A percentile compares a stretch with the other conserved stretches of the same genome.
These are phyloP conservation scores for Acholoe squamosa DNA, from an alignment of 2,888 invertebrate genomes.

Conservation along the genomic window DNA sequence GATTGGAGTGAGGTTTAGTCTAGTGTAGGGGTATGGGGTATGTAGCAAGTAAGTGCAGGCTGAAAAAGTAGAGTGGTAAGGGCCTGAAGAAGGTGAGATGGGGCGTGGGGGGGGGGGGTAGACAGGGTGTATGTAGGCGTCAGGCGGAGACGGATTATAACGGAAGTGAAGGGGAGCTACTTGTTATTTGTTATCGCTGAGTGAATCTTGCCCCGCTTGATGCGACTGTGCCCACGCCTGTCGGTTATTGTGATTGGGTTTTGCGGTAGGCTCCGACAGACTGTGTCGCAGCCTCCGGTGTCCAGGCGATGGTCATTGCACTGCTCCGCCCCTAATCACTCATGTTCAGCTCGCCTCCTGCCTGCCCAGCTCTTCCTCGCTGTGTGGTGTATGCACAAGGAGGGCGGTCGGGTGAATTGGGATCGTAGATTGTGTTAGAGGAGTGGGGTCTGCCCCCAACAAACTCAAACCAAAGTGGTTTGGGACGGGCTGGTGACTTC, in stretches of 20 bases:
- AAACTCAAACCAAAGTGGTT: background rate
- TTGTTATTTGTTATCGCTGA: constrained; percentile 27
- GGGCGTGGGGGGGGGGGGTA: background rate
- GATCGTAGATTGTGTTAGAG: background rate
- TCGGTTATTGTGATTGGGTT: constrained; percentile 24
- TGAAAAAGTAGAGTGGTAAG: background rate
- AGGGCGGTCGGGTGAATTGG: background rate
- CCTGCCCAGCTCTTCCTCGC: background rate
- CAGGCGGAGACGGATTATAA: background rate
- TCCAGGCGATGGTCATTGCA: background rate
- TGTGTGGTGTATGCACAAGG: background rate
- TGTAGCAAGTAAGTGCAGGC: background rate
- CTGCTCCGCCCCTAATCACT: constrained; percentile 20
- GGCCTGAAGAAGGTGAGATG: background rate
- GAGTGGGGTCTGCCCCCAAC: background rate
- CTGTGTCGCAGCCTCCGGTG: background rate
- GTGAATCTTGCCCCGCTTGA: background rate
- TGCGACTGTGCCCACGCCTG: background rate
- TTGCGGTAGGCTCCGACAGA: constrained; percentile 14
- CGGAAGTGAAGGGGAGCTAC: background rate
- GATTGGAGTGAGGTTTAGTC: background rate
- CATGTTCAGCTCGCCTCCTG: background rate
- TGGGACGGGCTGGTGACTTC: background rate
- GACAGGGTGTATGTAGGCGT: constrained; percentile 5
- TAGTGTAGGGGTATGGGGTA: background rate